Evolutionary conservation across 1,140 invertebrate genomes (phyloP).

Genomic region (Drosophila fuyamai): DNA sequence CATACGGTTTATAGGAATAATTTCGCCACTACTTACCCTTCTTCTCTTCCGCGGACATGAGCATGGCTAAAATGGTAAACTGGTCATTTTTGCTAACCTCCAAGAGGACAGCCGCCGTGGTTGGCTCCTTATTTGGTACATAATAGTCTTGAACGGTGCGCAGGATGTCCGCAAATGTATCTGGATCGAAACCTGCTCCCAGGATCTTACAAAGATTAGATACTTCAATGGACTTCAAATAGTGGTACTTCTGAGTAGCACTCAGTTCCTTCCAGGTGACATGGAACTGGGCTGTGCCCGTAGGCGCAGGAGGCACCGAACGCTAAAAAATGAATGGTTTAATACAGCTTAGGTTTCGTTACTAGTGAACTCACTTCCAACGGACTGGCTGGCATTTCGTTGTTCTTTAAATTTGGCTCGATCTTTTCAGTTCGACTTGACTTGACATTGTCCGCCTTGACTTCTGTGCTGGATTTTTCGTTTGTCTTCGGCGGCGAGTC

Average conservation of each 20-base stretch:
- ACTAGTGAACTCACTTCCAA: constrained; percentile 8
- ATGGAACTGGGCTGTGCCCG: constrained; percentile 77
- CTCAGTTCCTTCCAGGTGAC: constrained; percentile 77
- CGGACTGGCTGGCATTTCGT: neutral
- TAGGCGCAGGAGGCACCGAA: constrained; percentile 55
- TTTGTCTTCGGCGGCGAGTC: constrained; percentile 4
- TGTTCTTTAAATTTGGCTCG: neutral
- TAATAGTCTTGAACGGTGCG: constrained; percentile 69
- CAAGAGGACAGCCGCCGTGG: constrained; percentile 52
- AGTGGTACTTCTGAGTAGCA: constrained; percentile 71
- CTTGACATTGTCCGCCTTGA: neutral
- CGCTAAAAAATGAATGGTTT: constrained; percentile 33
- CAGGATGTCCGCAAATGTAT: constrained; percentile 67
- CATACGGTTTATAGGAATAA: neutral
- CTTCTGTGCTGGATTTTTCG: neutral
- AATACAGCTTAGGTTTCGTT: neutral
- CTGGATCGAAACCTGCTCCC: constrained; percentile 76
- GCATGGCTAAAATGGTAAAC: constrained; percentile 67
- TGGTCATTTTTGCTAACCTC: constrained; percentile 74
- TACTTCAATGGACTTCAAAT: constrained; percentile 71
- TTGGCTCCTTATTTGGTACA: constrained; percentile 69
- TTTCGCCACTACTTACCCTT: constrained; percentile 40
- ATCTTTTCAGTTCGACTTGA: neutral
- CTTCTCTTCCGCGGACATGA: constrained; percentile 75
- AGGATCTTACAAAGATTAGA: constrained; percentile 67